Evolutionary conservation across 2,888 invertebrate genomes (phyloP).

Genomic region (Thymelicus lineola): DNA sequence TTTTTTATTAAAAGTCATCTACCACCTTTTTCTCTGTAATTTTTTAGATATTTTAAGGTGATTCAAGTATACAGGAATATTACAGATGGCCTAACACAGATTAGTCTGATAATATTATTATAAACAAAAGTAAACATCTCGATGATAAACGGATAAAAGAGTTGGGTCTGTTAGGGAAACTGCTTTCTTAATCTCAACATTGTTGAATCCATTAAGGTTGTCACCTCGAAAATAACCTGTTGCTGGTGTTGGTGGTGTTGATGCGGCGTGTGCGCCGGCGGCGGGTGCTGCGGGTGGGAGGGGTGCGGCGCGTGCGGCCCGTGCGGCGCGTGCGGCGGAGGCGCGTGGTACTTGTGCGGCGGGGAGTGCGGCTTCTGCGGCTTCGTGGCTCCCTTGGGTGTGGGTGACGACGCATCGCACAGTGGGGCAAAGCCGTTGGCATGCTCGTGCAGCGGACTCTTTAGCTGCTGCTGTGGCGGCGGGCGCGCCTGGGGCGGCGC

Average conservation of each 20-base stretch:
- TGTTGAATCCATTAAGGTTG: background rate
- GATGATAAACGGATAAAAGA: background rate
- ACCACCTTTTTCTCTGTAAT: no score
- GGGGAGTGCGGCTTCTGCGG: constrained; percentile 77
- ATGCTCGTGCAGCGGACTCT: constrained; percentile 85
- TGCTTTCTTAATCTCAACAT: background rate
- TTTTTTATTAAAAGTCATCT: no score
- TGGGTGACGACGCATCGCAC: constrained; percentile 85
- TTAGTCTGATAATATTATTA: background rate
- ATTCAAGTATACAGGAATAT: no score
- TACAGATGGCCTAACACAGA: no score
- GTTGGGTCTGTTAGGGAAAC: background rate
- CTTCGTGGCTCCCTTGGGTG: constrained; percentile 71
- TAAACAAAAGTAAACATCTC: background rate
- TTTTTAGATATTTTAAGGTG: no score
- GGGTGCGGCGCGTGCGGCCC: constrained; percentile 76
- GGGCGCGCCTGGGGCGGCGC: constrained; percentile 69
- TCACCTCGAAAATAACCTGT: constrained; percentile 41
- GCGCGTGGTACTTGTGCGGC: constrained; percentile 81
- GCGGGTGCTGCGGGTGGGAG: constrained; percentile 51
- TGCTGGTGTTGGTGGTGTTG: constrained; percentile 55
- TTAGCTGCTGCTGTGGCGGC: constrained; percentile 76
- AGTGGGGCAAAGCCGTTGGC: constrained; percentile 85
- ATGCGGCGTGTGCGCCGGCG: constrained; percentile 53
- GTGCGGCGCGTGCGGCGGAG: constrained; percentile 68